Base-by-base conservation (phyloP, 2,113 vertebrate genomes). In the Percopsis transmontana region DNA sequence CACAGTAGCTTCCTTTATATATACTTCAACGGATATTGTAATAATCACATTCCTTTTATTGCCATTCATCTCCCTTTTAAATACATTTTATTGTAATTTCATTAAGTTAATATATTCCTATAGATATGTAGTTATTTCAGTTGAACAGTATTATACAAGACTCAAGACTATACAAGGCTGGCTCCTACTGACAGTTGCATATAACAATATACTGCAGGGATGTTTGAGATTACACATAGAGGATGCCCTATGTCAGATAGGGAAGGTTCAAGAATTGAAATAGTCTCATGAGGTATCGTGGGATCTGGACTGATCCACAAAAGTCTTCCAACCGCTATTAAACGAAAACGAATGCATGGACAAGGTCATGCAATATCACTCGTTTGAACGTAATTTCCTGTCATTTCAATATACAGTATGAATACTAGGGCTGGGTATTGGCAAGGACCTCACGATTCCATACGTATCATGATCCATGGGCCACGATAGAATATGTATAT, bases 41-140 rank as follows among this genome's bases (percentile, higher is more conserved):
- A 70, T 87, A 76, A 85, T 85, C 76, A 72, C 74, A 70, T 85
- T 74, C 59, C 40, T 73, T 59, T 72, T 81, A 74, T 56, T 74
- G 65, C 78, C 45, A 16, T 60, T 85, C 83, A 41, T 74, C 56
- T 51, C 76, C 60, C 50, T 13, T 21, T 55, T 23, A 21, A n/a
- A 15, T 56, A 72, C 79, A 77, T 76, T 76, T 80, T 72, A 19
- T 74, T 77, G 58, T 66, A 16, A 2, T 73, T 80, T 73, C 56
- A 71, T 48, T 73, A 59, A 53, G 81, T 85, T 61, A 72, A 74
- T 75, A 65, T 62, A 66, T 42, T 19, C 24, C 39, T 38, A 27
- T 18, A 40, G 58, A 54, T 53, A 58, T 40, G 47, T 50, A 52
- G 39, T 14, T 68, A 38, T 47, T 48, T 51, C 58, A n/a, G 11